A percentile compares a stretch with the other conserved stretches of the same genome.
Evolutionary conservation across 53 echinoderm and acorn worm genomes (phyloP).

Genomic region (Astropecten irregularis): DNA sequence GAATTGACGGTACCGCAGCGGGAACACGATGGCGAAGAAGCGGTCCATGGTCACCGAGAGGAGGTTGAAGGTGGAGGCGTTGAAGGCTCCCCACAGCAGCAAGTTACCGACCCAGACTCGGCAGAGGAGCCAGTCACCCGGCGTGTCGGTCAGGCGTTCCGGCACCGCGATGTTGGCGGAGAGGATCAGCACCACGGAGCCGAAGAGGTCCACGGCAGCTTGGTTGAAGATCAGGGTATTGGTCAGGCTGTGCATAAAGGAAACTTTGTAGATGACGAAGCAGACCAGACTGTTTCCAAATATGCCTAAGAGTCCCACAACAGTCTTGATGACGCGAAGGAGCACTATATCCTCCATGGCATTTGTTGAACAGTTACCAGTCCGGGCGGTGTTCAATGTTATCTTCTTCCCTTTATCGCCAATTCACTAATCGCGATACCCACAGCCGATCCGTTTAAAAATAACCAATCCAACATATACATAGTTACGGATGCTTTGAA

Average conservation of each 20-base stretch:
- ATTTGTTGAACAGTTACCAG: neutral
- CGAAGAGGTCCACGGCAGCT: conserved; percentile 75
- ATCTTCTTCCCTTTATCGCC: too few relatives aligned
- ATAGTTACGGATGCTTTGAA: too few relatives aligned
- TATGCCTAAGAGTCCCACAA: conserved; percentile 64
- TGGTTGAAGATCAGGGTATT: too few relatives aligned
- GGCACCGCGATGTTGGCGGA: conserved; percentile 40
- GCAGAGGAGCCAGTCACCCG: conserved; percentile 69
- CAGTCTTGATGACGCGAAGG: conserved; percentile 35
- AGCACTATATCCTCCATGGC: conserved; percentile 39
- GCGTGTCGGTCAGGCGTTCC: neutral
- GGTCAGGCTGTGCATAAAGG: conserved; percentile 59
- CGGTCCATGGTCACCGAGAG: conserved; percentile 82
- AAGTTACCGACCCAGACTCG: conserved; percentile 80
- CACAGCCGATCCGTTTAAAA: too few relatives aligned
- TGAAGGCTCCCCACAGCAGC: conserved; percentile 73
- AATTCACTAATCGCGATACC: too few relatives aligned
- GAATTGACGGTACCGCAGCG: conserved; percentile 67
- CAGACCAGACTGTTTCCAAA: conserved; percentile 80
- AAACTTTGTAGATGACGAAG: conserved; percentile 64
- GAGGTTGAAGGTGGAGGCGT: conserved; percentile 83
- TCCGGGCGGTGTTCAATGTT: neutral
- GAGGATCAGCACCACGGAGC: conserved; percentile 70
- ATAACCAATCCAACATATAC: too few relatives aligned
- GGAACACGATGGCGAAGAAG: conserved; percentile 82